These are phyloP conservation scores for Plagodis dolabraria DNA, from an alignment of 2,888 invertebrate genomes.

Conservation along the genomic window DNA sequence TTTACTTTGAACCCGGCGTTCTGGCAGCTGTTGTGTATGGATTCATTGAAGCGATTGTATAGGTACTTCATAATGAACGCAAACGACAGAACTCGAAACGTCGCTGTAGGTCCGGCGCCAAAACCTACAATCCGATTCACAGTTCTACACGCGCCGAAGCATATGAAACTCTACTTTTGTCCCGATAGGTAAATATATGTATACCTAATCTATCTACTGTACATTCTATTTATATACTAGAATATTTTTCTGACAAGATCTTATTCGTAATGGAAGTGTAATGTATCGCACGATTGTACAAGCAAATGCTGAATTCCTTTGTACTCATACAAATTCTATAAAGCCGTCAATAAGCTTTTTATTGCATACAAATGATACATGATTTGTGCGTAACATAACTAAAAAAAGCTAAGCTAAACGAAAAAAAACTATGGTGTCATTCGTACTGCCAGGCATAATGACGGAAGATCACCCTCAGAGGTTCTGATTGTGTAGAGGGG, in stretches of 20 bases:
- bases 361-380: slow-evolving; percentile 47
- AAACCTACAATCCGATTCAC: no score
- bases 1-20: no score
- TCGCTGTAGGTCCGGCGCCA: no score
- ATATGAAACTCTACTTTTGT: no score
- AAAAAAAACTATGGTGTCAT: slow-evolving; percentile 78
- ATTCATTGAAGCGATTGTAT: no score
- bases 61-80: no score
- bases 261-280: slow-evolving; percentile 35
- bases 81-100: no score
- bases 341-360: slow-evolving; percentile 57
- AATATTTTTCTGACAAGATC: slow-evolving; percentile 17
- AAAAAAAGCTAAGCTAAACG: slow-evolving; percentile 74
- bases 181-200: no score
- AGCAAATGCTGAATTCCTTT: slow-evolving; percentile 84
- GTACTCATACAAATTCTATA: slow-evolving; percentile 45
- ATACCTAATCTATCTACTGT: neutral
- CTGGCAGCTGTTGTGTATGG: no score
- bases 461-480: slow-evolving; percentile 80
- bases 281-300: slow-evolving; percentile 43
- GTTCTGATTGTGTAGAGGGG: slow-evolving; percentile 64
- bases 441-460: slow-evolving; percentile 84
- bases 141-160: no score
- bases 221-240: slow-evolving; percentile 1
- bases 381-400: slow-evolving; percentile 69